Percentiles rank a stretch among this genome's conserved stretches.
These are phyloP conservation scores for Brachionus rubens DNA, from an alignment of 1,140 invertebrate genomes.

Conservation along the genomic window DNA sequence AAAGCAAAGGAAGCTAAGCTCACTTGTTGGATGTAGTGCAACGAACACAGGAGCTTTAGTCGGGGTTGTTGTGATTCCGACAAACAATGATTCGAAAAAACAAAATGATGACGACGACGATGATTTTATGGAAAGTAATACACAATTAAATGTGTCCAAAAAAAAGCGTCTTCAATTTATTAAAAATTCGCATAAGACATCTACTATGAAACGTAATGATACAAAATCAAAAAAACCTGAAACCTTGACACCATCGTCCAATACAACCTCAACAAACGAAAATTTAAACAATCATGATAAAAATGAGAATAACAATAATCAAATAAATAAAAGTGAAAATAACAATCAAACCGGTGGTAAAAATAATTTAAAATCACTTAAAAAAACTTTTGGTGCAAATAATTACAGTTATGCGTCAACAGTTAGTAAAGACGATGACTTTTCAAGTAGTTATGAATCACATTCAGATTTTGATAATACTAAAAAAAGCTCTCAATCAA, in stretches of 20 bases:
- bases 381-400: not conserved
- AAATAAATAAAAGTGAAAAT: not conserved
- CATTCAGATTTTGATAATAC: constrained; percentile 32
- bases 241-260: not conserved
- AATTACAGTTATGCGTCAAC: constrained; percentile 32
- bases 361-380: not conserved
- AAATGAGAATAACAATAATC: not conserved
- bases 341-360: not conserved
- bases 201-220: not conserved
- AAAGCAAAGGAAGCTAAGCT: constrained; percentile 35
- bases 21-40: constrained; percentile 30
- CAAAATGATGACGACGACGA: not conserved
- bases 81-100: not conserved
- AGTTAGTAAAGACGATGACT: constrained; percentile 25
- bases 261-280: not conserved
- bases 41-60: constrained; percentile 32
- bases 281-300: not conserved
- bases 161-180: constrained; percentile 22
- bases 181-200: not conserved
- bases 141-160: not conserved
- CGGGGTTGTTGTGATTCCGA: constrained; percentile 16
- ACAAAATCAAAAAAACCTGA: not conserved
- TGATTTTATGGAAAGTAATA: not conserved
- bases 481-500: too few relatives aligned
- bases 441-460: constrained; percentile 36